phyloP scores from a whole-genome alignment of 2,113 vertebrate genomes.

The Neotoma lepida region DNA sequence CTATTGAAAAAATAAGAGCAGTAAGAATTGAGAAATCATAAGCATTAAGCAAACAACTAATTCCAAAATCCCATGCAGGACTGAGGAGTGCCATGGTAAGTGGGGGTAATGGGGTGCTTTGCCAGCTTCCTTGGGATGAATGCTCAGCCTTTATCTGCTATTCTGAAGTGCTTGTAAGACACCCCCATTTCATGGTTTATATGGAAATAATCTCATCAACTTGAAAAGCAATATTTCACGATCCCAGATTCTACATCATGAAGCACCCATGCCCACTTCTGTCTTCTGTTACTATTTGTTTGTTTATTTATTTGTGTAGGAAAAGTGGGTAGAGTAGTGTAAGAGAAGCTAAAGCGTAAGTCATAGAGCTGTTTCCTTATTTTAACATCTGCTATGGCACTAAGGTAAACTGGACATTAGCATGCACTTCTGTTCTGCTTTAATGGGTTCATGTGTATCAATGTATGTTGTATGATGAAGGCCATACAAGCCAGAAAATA shows the following conservation, averaged over 20 bases:
- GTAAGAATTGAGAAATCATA: not conserved
- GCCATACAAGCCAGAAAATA: not conserved
- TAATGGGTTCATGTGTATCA: not conserved
- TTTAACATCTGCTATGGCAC: not conserved
- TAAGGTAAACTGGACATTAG: not conserved
- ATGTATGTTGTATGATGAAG: not conserved
- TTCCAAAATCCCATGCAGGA: not conserved
- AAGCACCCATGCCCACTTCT: not conserved
- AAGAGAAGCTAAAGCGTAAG: not conserved
- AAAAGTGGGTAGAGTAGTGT: not conserved
- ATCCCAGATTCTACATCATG: not conserved
- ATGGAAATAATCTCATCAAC: not conserved
- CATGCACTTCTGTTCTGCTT: not conserved
- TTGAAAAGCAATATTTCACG: not conserved
- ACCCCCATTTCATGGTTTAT: not conserved
- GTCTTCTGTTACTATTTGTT: not conserved
- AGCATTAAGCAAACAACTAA: not conserved
- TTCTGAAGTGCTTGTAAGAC: not conserved
- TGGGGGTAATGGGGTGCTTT: not conserved
- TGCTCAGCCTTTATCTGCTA: not conserved
- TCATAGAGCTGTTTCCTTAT: not conserved
- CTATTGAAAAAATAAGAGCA: not conserved
- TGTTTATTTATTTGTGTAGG: not conserved
- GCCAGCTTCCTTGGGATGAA: not conserved
- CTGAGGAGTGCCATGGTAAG: not conserved